Evolutionary conservation across 2,797 vertebrate genomes (phyloP), one percentile per base, ranked within the genome.

Genomic region (Platyrinchus mystaceus): DNA sequence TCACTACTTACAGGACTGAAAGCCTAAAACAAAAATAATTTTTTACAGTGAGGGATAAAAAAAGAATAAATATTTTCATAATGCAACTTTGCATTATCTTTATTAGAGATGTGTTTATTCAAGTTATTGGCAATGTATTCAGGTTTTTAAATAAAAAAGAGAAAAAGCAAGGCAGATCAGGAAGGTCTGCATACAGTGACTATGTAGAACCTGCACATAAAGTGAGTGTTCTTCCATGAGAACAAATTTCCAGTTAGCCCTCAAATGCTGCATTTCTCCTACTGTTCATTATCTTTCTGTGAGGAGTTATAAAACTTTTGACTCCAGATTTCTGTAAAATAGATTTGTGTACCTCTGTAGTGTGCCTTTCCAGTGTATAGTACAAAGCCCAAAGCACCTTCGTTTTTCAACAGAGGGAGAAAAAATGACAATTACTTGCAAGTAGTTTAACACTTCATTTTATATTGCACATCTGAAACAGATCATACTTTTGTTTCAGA

Each of bases 391-490:
- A 75, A 59, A 53, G 43, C 46, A 68, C 75, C 50, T 59, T 87
- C 11, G 0, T 69, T 91, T 93, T 89, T 93, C 82, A 71, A 27
- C n/a, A 12, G 32, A 27, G 18, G 11, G 32, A 0, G 3, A 55
- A 63, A 36, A 85, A 74, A 81, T 39, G 2, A 76, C 66, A 64
- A 70, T 39, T 62, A 26, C 75, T 83, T 47, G 68, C 60, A 63
- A 87, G 90, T 44, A 92, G 60, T 88, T 91, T 81, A 86, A 41
- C 89, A 94, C 62, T 60, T 64, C 44, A 53, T 94, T 93, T 93
- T 97, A 94, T 70, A 75, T 80, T 87, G 36, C 82, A 92, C 95
- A 96, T 94, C 85, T 97, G 96, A 97, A 95, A 93, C 55, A 95
- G 86, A 95, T 97, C 90, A 95, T 46, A 23, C 82, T 90, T 95